phyloP scores from a whole-genome alignment of 2,113 vertebrate genomes.

The Chaenogobius annularis region DNA sequence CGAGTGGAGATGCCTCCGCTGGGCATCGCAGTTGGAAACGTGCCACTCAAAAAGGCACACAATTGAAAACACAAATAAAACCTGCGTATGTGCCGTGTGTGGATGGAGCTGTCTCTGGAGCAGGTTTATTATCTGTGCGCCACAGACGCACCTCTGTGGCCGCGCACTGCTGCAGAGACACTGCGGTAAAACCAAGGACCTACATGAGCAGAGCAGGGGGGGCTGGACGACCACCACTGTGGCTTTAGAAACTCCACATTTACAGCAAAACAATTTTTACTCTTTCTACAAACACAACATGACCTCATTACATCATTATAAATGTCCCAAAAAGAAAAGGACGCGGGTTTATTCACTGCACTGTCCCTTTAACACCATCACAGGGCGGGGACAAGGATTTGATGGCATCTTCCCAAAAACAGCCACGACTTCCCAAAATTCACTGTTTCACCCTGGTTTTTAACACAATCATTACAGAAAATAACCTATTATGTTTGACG shows the following conservation, averaged over 20 bases:
- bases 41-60: conserved; percentile 6
- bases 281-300: background rate
- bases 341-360: background rate
- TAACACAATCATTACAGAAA: background rate
- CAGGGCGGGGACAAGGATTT: background rate
- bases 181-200: conserved; percentile 70
- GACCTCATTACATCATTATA: background rate
- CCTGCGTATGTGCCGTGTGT: background rate
- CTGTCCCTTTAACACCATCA: conserved; percentile 45
- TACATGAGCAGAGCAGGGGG: conserved; percentile 16
- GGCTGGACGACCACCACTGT: background rate
- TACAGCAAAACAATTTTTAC: background rate
- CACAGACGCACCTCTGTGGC: conserved; percentile 40
- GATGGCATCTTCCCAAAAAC: background rate
- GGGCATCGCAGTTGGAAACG: conserved; percentile 37
- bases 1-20: conserved; percentile 28
- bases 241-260: background rate
- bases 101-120: background rate
- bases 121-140: conserved; percentile 16
- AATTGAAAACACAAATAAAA: background rate
- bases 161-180: conserved; percentile 67
- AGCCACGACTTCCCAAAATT: background rate
- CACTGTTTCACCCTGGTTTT: background rate
- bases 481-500: background rate
- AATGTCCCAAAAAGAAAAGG: background rate